Percentiles rank a stretch among this genome's conserved stretches.
These are phyloP conservation scores for Pogonognathellus flavescens DNA, from an alignment of 1,140 invertebrate genomes.

Conservation along the genomic window DNA sequence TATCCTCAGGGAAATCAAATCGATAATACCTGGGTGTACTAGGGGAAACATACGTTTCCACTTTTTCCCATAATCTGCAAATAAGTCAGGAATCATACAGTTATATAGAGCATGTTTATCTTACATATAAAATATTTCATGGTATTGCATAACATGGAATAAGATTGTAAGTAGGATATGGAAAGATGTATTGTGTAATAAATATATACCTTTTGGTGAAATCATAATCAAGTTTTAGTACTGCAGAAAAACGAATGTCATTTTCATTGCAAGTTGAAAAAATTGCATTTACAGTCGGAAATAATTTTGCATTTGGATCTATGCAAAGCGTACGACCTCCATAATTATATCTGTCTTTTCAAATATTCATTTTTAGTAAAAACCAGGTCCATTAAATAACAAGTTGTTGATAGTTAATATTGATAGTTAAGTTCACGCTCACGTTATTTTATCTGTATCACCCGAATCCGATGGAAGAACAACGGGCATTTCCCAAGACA, in stretches of 20 bases:
- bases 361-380: too few relatives aligned
- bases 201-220: neutral
- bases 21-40: conserved; percentile 74
- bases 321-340: neutral
- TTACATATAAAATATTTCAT: too few relatives aligned
- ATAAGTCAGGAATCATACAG: too few relatives aligned
- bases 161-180: neutral
- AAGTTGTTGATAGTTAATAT: too few relatives aligned
- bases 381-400: too few relatives aligned
- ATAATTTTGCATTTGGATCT: neutral
- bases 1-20: conserved; percentile 70
- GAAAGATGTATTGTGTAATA: neutral
- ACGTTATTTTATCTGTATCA: too few relatives aligned
- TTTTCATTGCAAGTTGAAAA: neutral
- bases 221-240: neutral
- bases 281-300: neutral
- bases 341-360: neutral
- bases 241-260: neutral
- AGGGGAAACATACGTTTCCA: conserved; percentile 71
- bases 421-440: too few relatives aligned
- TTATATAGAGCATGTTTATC: too few relatives aligned
- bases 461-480: neutral
- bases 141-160: too few relatives aligned
- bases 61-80: neutral
- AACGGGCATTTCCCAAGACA: conserved; percentile 52